phyloP scores from a whole-genome alignment of 2,888 invertebrate species.

The Linhomoeus sp. region DNA sequence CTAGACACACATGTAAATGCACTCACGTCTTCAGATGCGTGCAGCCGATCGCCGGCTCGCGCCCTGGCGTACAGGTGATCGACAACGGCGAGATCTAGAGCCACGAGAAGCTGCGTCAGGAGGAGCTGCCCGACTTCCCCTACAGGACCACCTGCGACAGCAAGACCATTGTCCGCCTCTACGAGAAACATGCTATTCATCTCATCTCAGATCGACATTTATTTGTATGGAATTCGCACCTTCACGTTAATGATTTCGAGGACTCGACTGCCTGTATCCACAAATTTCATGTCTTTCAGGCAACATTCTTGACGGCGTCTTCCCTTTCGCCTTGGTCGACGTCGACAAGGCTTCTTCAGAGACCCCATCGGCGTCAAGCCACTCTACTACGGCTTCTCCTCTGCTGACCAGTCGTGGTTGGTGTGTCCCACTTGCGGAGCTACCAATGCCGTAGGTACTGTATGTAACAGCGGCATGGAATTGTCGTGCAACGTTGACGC shows the following conservation, averaged over 20 bases:
- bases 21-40: slow-evolving; percentile 21
- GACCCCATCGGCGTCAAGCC: slow-evolving; percentile 28
- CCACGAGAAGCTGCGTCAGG: slow-evolving; percentile 30
- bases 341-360: slow-evolving; percentile 18
- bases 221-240: too few species aligned
- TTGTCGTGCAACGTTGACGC: too few species aligned
- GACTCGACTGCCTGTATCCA: too few species aligned
- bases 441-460: too few species aligned
- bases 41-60: slow-evolving; percentile 19
- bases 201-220: too few species aligned
- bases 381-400: slow-evolving; percentile 23
- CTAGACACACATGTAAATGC: too few species aligned
- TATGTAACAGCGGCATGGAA: too few species aligned
- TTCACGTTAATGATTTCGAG: too few species aligned
- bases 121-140: slow-evolving; percentile 11
- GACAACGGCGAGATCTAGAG: slow-evolving; percentile 69
- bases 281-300: too few species aligned
- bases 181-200: slow-evolving; percentile 4
- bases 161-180: slow-evolving; percentile 40
- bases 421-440: too few species aligned
- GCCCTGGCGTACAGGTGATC: slow-evolving; percentile 12
- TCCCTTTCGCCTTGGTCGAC: slow-evolving; percentile 46
- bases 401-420: too few species aligned
- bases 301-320: slow-evolving; percentile 57
- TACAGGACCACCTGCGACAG: slow-evolving; percentile 32